phyloP scores from a whole-genome alignment of 2,888 invertebrate species.

The Branchipolynoe longqiensis region DNA sequence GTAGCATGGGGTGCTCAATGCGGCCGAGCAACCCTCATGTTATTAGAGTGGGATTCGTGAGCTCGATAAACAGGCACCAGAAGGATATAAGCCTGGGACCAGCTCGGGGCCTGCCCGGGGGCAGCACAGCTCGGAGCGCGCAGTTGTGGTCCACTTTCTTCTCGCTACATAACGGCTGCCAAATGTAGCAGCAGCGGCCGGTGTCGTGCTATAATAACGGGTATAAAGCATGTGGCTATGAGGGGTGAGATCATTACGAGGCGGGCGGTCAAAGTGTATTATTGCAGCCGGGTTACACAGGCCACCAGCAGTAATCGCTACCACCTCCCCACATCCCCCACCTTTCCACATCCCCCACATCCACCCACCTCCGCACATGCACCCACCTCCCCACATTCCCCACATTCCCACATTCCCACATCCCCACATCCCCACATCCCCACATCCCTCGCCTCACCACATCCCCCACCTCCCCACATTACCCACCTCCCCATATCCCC shows the following conservation, averaged over 20 bases:
- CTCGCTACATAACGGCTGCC: not conserved
- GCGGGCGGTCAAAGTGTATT: not conserved
- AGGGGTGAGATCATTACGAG: not conserved
- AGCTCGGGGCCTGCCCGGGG: not conserved
- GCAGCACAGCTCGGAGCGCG: not conserved
- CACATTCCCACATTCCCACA: no score
- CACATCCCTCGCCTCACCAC: no score
- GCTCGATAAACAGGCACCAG: not conserved
- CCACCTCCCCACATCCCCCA: not conserved
- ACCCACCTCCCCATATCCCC: no score
- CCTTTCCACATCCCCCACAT: no score
- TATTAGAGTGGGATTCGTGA: no score
- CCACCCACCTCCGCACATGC: no score
- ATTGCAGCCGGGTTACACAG: not conserved
- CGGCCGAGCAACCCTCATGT: no score
- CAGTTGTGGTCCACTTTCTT: no score
- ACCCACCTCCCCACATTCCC: no score
- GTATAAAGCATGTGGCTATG: not conserved
- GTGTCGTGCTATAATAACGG: not conserved
- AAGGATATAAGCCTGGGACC: not conserved
- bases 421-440: no score
- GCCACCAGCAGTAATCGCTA: not conserved
- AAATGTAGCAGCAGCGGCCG: not conserved
- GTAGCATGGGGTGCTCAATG: no score
- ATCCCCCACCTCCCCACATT: no score